Conservation (phyloP, 1,140 invertebrate genomes). For the Panagrolaimus sp. region DNA sequence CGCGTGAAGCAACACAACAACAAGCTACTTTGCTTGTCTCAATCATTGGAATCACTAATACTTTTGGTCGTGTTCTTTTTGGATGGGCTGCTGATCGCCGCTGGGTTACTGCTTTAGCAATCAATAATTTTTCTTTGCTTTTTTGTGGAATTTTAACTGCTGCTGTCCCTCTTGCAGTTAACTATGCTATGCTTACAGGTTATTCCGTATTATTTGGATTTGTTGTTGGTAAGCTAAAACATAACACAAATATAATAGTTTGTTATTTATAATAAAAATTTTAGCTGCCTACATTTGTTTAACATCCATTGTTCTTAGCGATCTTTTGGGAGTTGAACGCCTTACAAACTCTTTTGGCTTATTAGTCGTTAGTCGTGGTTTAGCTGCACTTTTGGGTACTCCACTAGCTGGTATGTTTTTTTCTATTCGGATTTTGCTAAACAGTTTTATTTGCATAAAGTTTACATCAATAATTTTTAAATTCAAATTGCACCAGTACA, state of each 20-base stretch:
- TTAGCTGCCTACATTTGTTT: conserved; percentile 90
- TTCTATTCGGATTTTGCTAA: too few species aligned
- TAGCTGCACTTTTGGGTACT: conserved; percentile 74
- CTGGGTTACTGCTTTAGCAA: conserved; percentile 74
- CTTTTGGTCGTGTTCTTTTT: conserved; percentile 66
- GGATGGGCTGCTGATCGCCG: conserved; percentile 63
- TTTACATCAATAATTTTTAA: conserved; percentile 1
- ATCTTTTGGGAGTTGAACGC: conserved; percentile 86
- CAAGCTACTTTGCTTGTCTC: conserved; percentile 71
- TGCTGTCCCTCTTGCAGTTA: conserved; percentile 74
- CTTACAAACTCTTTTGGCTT: conserved; percentile 94
- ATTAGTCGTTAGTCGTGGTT: conserved; percentile 83
- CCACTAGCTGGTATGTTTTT: conserved; percentile 61
- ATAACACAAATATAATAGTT: conserved; percentile 22
- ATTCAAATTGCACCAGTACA: too few species aligned
- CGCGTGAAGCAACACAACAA: conserved; percentile 47
- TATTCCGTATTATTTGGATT: conserved; percentile 87
- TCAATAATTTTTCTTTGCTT: conserved; percentile 83
- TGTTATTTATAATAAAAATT: too few species aligned
- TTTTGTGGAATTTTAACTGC: conserved; percentile 79
- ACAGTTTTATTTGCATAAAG: neutral
- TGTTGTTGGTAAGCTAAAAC: conserved; percentile 76
- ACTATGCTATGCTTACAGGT: conserved; percentile 71
- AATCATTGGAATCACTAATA: conserved; percentile 82
- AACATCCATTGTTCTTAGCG: conserved; percentile 93